Evolutionary conservation across 2,888 invertebrate species (phyloP).

Genomic region (Rhagonycha fulva): DNA sequence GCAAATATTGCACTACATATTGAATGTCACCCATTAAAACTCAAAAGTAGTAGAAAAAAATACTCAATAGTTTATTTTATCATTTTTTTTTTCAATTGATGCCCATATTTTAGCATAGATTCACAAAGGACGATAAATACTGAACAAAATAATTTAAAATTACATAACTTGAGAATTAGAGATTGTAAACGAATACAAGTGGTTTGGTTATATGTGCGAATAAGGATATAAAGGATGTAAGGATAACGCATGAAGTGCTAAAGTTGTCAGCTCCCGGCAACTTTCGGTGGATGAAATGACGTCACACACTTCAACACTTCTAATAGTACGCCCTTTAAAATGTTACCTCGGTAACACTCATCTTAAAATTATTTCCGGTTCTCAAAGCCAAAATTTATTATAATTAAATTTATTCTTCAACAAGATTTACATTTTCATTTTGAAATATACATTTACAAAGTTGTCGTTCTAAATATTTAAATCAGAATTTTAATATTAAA

Average conservation of each 20-base stretch:
- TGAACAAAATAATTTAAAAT: not conserved
- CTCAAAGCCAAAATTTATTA: not conserved
- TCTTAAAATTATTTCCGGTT: constrained; percentile 22
- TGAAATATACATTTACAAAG: not conserved
- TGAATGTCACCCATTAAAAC: no score
- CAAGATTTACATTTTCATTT: not conserved
- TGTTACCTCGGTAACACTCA: constrained; percentile 36
- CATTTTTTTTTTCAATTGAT: not conserved
- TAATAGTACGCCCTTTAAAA: constrained; percentile 39
- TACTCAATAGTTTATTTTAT: no score
- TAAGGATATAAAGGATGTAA: constrained; percentile 23
- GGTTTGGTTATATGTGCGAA: not conserved
- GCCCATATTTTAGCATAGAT: not conserved
- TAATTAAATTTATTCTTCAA: not conserved
- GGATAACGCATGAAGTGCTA: constrained; percentile 29
- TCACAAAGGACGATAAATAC: not conserved
- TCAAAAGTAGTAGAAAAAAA: no score
- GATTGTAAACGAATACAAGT: not conserved
- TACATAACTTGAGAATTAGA: not conserved
- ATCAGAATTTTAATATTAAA: not conserved
- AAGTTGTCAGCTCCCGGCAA: constrained; percentile 37
- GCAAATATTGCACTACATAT: no score
- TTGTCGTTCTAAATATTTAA: not conserved
- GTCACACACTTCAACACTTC: constrained; percentile 53
- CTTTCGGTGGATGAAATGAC: constrained; percentile 50